Evolutionary conservation across 2,113 vertebrate genomes (phyloP).

Genomic region (Ptilonorhynchus violaceus): DNA sequence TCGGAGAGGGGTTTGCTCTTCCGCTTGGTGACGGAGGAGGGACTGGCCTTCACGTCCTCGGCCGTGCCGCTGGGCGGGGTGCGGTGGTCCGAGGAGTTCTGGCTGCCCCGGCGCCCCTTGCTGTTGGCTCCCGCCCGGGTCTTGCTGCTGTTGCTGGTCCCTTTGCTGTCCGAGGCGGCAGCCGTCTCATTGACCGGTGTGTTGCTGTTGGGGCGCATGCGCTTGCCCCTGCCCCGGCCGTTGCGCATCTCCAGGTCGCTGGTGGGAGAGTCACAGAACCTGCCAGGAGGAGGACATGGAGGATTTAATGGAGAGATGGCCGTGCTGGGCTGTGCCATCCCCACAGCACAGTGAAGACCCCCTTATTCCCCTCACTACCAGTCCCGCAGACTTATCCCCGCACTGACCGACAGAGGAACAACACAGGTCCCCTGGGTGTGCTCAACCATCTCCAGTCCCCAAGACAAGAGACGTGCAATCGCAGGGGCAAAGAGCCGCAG

Average conservation of each 20-base stretch:
- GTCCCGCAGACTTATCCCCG: rapidly evolving
- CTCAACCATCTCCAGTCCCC: neutral
- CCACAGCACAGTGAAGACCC: rapidly evolving
- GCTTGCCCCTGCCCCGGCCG: constrained; percentile 92
- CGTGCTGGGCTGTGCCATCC: rapidly evolving
- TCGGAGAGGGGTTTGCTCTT: constrained; percentile 95
- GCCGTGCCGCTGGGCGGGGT: constrained; percentile 82
- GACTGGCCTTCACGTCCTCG: constrained; percentile 95
- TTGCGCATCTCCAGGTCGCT: constrained; percentile 98
- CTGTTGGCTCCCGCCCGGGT: constrained; percentile 91
- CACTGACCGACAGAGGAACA: neutral
- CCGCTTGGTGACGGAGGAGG: constrained; percentile 89
- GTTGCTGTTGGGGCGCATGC: constrained; percentile 94
- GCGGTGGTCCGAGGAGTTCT: constrained; percentile 93
- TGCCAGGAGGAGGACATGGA: constrained; percentile 51
- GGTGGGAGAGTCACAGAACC: constrained; percentile 98
- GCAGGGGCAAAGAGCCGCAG: neutral
- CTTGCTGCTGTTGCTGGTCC: constrained; percentile 87
- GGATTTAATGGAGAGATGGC: neutral
- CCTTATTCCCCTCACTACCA: neutral
- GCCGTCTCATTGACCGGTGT: constrained; percentile 87
- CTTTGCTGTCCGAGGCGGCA: constrained; percentile 89
- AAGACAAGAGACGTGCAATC: rapidly evolving
- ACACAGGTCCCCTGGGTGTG: neutral
- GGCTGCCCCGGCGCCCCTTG: constrained; percentile 95